Conservation (phyloP, 2,888 invertebrate species). For the Teleiodes luculella region DNA sequence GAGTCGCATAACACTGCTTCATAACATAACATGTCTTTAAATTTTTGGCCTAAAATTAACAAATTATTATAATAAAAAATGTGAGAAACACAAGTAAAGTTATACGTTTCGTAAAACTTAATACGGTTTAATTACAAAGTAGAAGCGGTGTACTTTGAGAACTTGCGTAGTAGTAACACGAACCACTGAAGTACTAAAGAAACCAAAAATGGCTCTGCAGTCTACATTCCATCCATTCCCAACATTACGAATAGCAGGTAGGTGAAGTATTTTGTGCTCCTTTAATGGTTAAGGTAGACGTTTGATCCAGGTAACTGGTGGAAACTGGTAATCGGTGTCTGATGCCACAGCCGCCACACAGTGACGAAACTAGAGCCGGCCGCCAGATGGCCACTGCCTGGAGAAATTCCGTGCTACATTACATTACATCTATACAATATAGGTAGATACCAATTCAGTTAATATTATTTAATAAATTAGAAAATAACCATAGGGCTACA, state of each 20-base stretch:
- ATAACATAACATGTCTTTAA: too few species aligned
- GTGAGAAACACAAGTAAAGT: too few species aligned
- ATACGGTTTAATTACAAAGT: too few species aligned
- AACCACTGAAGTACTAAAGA: constrained; percentile 19
- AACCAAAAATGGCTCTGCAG: constrained; percentile 37
- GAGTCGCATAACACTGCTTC: too few species aligned
- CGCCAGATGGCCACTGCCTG: constrained; percentile 21
- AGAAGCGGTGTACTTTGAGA: background rate
- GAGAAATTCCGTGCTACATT: background rate
- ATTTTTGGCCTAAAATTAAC: too few species aligned
- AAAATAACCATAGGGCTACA: too few species aligned
- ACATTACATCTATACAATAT: background rate
- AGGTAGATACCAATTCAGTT: too few species aligned
- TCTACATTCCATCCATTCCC: constrained; percentile 45
- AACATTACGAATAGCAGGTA: constrained; percentile 45
- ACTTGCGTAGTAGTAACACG: background rate
- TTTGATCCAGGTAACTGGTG: constrained; percentile 35
- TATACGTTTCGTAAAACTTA: too few species aligned
- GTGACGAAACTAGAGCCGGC: constrained; percentile 26
- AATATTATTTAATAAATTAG: too few species aligned
- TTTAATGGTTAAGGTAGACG: constrained; percentile 57
- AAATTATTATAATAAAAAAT: too few species aligned
- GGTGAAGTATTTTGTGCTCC: constrained; percentile 36
- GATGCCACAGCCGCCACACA: constrained; percentile 24
- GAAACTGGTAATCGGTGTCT: constrained; percentile 28